These are phyloP conservation scores for Sebastes itinus DNA, from an alignment of 2,797 vertebrate species.

Conservation along the genomic window DNA sequence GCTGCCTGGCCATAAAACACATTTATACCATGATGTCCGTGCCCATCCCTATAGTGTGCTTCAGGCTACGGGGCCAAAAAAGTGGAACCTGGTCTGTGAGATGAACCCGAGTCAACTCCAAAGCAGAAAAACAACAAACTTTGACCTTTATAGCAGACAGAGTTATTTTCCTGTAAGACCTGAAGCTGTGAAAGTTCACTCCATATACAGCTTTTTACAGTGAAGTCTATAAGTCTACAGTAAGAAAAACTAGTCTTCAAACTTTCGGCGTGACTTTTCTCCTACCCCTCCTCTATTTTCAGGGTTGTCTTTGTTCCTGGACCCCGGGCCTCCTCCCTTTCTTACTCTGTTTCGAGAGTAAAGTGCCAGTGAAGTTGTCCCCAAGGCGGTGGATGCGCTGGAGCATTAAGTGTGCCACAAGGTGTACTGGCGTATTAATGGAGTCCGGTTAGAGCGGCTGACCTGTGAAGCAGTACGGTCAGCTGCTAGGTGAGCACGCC, in stretches of 20 bases:
- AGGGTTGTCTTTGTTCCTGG: constrained; percentile 44
- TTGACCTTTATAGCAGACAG: constrained; percentile 38
- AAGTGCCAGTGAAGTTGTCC: constrained; percentile 76
- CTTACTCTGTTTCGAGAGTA: constrained; percentile 49
- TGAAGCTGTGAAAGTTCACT: constrained; percentile 20
- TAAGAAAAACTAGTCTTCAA: constrained; percentile 34
- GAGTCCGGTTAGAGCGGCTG: constrained; percentile 74
- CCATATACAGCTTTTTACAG: neutral
- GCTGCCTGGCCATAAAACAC: constrained; percentile 84
- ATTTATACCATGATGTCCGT: constrained; percentile 82
- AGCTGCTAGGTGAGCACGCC: constrained; percentile 68
- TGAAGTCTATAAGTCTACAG: constrained; percentile 1
- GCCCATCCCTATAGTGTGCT: constrained; percentile 75
- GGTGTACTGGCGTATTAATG: constrained; percentile 77
- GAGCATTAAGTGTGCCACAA: constrained; percentile 75
- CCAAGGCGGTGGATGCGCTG: constrained; percentile 60
- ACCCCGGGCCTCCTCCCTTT: constrained; percentile 43
- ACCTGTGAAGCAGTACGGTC: constrained; percentile 76
- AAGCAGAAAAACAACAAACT: constrained; percentile 19
- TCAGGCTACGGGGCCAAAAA: constrained; percentile 59
- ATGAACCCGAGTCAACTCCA: constrained; percentile 39
- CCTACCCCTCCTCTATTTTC: constrained; percentile 33
- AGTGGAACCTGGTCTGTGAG: constrained; percentile 36
- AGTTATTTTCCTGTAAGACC: neutral
- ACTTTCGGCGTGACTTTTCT: constrained; percentile 59